Evolutionary conservation across 1,140 invertebrate species (phyloP), one percentile per base, ranked within the genome.

Genomic region (Drosophila pectinifera): DNA sequence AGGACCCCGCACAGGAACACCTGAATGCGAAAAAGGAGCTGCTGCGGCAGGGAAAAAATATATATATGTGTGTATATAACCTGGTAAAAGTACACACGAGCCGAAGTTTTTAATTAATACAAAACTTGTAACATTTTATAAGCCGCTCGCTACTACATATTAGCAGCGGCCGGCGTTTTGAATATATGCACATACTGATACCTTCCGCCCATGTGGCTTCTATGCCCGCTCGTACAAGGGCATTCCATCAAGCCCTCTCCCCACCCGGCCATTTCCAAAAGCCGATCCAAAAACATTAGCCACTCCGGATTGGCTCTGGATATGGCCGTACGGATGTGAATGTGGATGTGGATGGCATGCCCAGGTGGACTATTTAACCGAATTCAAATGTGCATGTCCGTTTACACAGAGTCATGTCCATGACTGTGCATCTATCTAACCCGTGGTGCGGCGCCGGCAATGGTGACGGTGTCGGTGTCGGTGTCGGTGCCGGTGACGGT

Each of bases 91-190:
- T 79, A 69, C 56, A 67, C 41, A 70, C 46, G 51, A 63, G 72
- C 65, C 55, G 31, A 90, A 91, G 83, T 91, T 91, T 90, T 91
- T 91, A 91, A 91, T 91, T 91, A 91, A 90, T 91, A 84, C 88
- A 90, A 81, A 91, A 91, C 82, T 88, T 91, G 88, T 84, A 73
- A 91, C 89, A 91, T 91, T 91, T 91, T 86, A 91, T 91, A 91
- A 91, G 88, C 80, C 73, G 73, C 48, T 51, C 48, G 28, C 72
- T 76, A 68, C 85, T 78, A 75, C 69, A 59, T 84, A 73, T 86
- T 82, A 79, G 81, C 59, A 73, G 57, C 41, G 67, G 51, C 51
- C 39, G 59, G 16, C 67, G 61, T 75, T 74, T 73, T 73, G 57
- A 73, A 65, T 78, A 67, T 49, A 67, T 49, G 69, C 41, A 72